Evolutionary conservation across 2,888 invertebrate species (phyloP), one percentile per base, ranked within the genome.

Genomic region (Zaprionus bogoriensis): DNA sequence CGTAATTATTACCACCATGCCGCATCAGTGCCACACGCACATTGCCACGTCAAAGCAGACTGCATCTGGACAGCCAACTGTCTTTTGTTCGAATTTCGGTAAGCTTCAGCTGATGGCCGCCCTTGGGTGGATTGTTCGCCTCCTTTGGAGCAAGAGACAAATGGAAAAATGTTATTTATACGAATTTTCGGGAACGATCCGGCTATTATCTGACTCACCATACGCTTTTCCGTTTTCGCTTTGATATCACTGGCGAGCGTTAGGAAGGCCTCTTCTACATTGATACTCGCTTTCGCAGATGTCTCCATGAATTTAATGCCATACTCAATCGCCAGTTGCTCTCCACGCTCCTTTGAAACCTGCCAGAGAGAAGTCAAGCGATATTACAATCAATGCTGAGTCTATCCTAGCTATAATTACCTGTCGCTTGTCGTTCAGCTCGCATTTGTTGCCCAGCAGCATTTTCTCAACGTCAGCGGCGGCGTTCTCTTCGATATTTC

Each of bases 271-370:
- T 97, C 97, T 92, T 99, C 99, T 45, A 99, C 98, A 91, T 99
- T 98, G 91, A 98, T 95, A 91, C 98, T 97, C 76, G 97, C 96
- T 92, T 99, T 99, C 54, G 99, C 99, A 81, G 98, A 98, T 51
- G 99, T 99, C 92, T 99, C 99, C 94, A 99, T 96, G 92, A 99
- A 99, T 92, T 98, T 98, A 86, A 99, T 99, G 89, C 98, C 97
- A 93, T 99, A 99, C 92, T 99, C 99, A 89, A 98, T 94, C 66
- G 99, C 99, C 91, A 99, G 93, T 92, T 98, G 96, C 92, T 99
- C 99, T 50, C 99, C 99, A 87, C 97, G 93, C 91, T 99, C 99
- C 92, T 96, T 97, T 67, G 98, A 96, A 55, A 98, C 97, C 95
- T 95, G 77, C 7, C 6, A n/a, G 5, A 2, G 0, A 20, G 14